phyloP scores from a whole-genome alignment of 1,140 invertebrate species.

The Paraescarpia echinospica region DNA sequence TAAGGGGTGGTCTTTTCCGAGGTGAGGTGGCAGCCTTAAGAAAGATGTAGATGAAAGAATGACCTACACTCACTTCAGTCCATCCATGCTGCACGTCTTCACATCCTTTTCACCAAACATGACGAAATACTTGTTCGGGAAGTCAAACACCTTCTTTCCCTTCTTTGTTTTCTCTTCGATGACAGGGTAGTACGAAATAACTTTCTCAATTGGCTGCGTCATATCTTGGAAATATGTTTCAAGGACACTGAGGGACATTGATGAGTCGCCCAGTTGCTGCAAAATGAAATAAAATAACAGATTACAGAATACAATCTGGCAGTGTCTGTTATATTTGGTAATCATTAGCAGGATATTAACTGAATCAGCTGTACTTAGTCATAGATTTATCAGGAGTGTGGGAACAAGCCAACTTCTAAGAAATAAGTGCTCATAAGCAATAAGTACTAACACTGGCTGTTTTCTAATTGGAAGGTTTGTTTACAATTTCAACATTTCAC shows the following conservation, averaged over 20 bases:
- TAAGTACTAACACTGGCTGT: too few relatives aligned
- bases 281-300: conserved; percentile 5
- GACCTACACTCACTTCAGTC: background rate
- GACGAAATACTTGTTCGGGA: conserved; percentile 93
- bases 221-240: conserved; percentile 75
- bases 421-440: too few relatives aligned
- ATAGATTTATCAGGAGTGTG: too few relatives aligned
- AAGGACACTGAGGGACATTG: conserved; percentile 88
- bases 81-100: conserved; percentile 19
- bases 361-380: background rate
- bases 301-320: background rate
- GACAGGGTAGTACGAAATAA: conserved; percentile 81
- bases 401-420: too few relatives aligned
- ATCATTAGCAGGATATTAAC: too few relatives aligned
- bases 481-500: too few relatives aligned
- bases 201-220: conserved; percentile 66
- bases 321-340: background rate
- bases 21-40: too few relatives aligned
- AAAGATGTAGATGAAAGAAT: too few relatives aligned
- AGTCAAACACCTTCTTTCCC: conserved; percentile 54
- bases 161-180: conserved; percentile 58
- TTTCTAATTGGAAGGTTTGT: too few relatives aligned
- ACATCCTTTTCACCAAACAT: conserved; percentile 72
- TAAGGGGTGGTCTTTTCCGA: too few relatives aligned
- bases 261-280: conserved; percentile 88